A percentile compares a stretch with the other conserved stretches of the same genome.
Conservation (phyloP, 2,797 vertebrate species). For the Gallinago solitaria region DNA sequence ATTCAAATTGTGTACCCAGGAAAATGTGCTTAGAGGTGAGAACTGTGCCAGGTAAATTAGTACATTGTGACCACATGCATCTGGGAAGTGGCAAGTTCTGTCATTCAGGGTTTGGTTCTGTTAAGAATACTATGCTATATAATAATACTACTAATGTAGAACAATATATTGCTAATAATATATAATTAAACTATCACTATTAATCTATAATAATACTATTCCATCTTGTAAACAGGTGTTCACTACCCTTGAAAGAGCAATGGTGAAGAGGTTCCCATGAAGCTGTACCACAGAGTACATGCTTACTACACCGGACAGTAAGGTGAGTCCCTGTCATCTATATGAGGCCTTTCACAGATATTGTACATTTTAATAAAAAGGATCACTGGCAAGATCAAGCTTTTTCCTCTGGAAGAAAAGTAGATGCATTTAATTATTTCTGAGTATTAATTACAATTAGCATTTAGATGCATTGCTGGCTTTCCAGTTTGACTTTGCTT, state of each 20-base stretch:
- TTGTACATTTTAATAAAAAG: background rate
- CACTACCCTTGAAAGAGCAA: background rate
- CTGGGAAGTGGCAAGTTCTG: background rate
- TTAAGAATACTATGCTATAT: background rate
- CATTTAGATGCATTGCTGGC: background rate
- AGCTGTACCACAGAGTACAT: background rate
- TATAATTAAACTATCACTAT: background rate
- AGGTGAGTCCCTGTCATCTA: background rate
- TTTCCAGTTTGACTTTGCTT: background rate
- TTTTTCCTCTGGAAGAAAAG: background rate
- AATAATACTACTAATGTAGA: background rate
- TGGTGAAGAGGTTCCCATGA: background rate
- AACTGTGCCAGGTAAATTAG: background rate
- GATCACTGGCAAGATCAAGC: background rate
- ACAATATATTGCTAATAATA: background rate
- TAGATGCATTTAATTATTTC: background rate
- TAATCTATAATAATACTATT: background rate
- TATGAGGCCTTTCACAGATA: background rate
- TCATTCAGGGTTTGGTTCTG: background rate
- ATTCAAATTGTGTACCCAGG: background rate
- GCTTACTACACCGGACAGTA: background rate
- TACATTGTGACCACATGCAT: background rate
- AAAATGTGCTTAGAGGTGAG: background rate
- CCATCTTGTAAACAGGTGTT: background rate
- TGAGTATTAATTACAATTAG: slow-evolving; percentile 7